Percentiles rank a stretch among this genome's conserved stretches.
Evolutionary conservation across 2,888 invertebrate species (phyloP).

Genomic region (Spialia ferax): DNA sequence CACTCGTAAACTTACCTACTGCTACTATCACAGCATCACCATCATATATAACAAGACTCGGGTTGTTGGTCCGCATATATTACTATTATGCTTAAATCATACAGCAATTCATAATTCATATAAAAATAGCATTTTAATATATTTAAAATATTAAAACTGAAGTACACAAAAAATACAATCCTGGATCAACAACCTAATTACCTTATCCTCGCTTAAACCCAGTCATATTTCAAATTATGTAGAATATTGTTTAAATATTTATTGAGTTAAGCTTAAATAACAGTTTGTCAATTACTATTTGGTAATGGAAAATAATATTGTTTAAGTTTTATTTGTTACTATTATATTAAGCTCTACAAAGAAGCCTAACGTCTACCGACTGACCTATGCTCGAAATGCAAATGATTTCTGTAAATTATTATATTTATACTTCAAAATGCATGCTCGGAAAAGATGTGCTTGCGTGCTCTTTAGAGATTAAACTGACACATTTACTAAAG

Average conservation of each 20-base stretch:
- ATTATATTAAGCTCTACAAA: neutral
- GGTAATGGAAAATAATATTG: neutral
- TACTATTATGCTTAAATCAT: constrained; percentile 5
- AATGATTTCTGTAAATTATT: neutral
- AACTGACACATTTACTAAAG: too few species aligned
- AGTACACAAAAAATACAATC: neutral
- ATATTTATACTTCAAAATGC: too few species aligned
- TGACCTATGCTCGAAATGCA: neutral
- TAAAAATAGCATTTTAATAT: constrained; percentile 2
- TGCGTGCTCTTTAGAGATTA: too few species aligned
- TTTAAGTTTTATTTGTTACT: neutral
- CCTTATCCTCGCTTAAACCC: constrained; percentile 22
- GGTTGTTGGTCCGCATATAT: constrained; percentile 7
- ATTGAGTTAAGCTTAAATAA: neutral
- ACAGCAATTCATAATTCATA: constrained; percentile 7
- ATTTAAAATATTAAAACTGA: too few species aligned
- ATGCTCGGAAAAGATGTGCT: too few species aligned
- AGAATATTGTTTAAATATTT: constrained; percentile 6
- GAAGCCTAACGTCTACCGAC: neutral
- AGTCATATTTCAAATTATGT: constrained; percentile 20
- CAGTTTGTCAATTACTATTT: neutral
- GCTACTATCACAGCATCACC: constrained; percentile 1
- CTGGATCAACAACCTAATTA: constrained; percentile 7
- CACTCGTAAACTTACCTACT: neutral
- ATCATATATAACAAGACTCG: constrained; percentile 18